These are phyloP conservation scores for Folsomia manolachei DNA, from an alignment of 2,888 invertebrate species.

Conservation along the genomic window DNA sequence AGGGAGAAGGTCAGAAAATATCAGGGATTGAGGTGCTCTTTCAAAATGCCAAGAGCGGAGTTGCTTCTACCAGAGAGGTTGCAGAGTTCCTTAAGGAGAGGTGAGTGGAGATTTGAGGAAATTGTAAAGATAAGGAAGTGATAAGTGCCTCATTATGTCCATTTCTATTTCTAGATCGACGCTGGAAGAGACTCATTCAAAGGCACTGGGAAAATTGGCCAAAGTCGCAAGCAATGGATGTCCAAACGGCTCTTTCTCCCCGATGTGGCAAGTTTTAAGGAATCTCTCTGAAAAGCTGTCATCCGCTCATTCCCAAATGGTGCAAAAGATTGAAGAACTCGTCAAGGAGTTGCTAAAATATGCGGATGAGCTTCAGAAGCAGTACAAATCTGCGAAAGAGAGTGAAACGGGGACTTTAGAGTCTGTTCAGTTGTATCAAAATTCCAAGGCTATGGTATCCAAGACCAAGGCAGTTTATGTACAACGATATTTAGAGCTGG, in stretches of 20 bases:
- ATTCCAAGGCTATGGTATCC: slow-evolving; percentile 79
- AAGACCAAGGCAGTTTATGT: slow-evolving; percentile 90
- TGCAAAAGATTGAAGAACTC: slow-evolving; percentile 87
- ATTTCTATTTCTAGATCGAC: slow-evolving; percentile 62
- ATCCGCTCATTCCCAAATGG: slow-evolving; percentile 84
- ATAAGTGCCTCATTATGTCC: not conserved
- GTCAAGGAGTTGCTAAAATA: slow-evolving; percentile 95
- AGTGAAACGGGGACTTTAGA: slow-evolving; percentile 89
- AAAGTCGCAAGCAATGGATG: slow-evolving; percentile 84
- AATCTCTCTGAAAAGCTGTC: slow-evolving; percentile 87
- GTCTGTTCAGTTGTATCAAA: slow-evolving; percentile 76
- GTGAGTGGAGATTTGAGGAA: too few relatives aligned
- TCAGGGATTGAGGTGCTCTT: slow-evolving; percentile 97
- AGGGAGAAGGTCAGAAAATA: slow-evolving; percentile 71
- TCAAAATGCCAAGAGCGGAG: slow-evolving; percentile 98
- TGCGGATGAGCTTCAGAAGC: slow-evolving; percentile 93
- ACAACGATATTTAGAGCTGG: slow-evolving; percentile 80
- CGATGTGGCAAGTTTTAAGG: slow-evolving; percentile 87
- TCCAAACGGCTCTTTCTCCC: slow-evolving; percentile 86
- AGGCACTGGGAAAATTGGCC: slow-evolving; percentile 82
- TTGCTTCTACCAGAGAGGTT: slow-evolving; percentile 91
- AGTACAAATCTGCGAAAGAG: slow-evolving; percentile 92
- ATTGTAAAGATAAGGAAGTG: not conserved
- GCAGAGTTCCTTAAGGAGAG: slow-evolving; percentile 93
- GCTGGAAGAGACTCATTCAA: slow-evolving; percentile 90